Percentiles rank a stretch among this genome's conserved stretches.
These are phyloP conservation scores for Nomada fucata DNA, from an alignment of 2,888 invertebrate genomes.

Conservation along the genomic window DNA sequence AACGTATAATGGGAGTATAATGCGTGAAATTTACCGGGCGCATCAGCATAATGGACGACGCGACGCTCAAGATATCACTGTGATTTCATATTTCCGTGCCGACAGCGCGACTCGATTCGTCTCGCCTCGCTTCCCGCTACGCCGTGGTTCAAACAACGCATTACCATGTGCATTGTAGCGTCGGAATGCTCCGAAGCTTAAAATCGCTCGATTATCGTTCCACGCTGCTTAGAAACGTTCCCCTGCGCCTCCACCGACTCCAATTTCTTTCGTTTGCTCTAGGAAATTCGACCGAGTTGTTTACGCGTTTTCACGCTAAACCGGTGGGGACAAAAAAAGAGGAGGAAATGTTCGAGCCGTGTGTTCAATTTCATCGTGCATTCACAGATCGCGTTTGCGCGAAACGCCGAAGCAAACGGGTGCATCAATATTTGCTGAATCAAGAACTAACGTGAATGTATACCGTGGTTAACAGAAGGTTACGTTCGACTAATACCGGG, in stretches of 20 bases:
- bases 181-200: constrained; percentile 25
- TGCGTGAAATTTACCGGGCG: constrained; percentile 74
- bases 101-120: constrained; percentile 52
- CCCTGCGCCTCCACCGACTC: background rate
- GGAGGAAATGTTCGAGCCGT: background rate
- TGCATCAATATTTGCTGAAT: constrained; percentile 80
- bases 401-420: constrained; percentile 68
- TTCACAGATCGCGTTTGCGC: constrained; percentile 51
- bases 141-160: constrained; percentile 22
- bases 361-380: constrained; percentile 19
- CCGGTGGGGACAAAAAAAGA: background rate
- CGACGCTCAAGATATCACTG: constrained; percentile 73
- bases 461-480: constrained; percentile 53
- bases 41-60: constrained; percentile 74
- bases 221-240: background rate
- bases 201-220: constrained; percentile 45
- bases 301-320: background rate
- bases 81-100: constrained; percentile 72
- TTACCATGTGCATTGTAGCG: constrained; percentile 21
- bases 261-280: background rate
- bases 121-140: constrained; percentile 13
- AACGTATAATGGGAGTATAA: constrained; percentile 74
- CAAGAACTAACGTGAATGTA: constrained; percentile 64
- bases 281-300: background rate
- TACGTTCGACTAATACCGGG: constrained; percentile 49